A percentile compares a stretch with the other conserved stretches of the same genome.
Evolutionary conservation across 2,113 vertebrate species (phyloP).

Genomic region (Onychorhynchus coronatus): DNA sequence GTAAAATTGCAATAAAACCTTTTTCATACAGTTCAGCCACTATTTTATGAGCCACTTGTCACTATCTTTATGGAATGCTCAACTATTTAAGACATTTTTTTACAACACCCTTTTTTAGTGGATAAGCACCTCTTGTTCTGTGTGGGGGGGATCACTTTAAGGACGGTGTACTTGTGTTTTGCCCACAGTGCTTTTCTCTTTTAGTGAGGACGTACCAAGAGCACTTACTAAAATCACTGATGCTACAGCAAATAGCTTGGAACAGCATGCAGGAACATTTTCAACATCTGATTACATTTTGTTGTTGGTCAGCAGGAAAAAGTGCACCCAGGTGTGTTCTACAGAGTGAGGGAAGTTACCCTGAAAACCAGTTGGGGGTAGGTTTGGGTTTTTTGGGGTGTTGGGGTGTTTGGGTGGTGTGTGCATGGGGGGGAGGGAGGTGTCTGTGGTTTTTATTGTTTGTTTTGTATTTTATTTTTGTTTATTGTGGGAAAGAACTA

Average conservation of each 20-base stretch:
- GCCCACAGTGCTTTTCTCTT: not conserved
- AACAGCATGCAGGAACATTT: not conserved
- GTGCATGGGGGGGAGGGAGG: not conserved
- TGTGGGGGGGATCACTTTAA: not conserved
- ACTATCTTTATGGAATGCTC: not conserved
- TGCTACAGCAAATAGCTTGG: not conserved
- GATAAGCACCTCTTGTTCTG: not conserved
- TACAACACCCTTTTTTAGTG: not conserved
- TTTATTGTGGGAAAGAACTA: not conserved
- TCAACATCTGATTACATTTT: not conserved
- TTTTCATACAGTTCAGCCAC: not conserved
- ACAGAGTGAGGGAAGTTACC: accelerated
- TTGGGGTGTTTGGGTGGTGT: not conserved
- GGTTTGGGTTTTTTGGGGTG: not conserved
- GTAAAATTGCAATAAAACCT: constrained; percentile 45
- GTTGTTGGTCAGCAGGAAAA: not conserved
- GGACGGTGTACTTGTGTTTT: not conserved
- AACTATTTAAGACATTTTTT: not conserved
- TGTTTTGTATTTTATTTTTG: not conserved
- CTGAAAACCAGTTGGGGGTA: not conserved
- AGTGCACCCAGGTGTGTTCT: too few species aligned
- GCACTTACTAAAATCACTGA: not conserved
- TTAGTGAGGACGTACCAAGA: not conserved
- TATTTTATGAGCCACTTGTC: not conserved
- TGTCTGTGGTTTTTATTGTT: too few species aligned